These are phyloP conservation scores for Amphiprion ocellaris DNA, from an alignment of 2,113 vertebrate genomes.

Conservation along the genomic window DNA sequence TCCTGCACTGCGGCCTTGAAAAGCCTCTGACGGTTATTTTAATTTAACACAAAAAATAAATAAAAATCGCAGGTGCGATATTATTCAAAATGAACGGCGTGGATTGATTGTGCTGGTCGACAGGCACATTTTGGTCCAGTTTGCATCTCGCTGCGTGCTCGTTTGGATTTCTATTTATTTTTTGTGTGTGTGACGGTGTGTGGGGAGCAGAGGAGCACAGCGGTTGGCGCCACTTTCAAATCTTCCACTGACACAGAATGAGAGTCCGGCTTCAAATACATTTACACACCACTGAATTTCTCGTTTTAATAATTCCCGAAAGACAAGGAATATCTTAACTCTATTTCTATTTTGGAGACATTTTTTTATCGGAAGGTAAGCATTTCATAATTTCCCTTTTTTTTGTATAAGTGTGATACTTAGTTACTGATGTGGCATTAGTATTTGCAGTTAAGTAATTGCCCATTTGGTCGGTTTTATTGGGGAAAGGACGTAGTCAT, in stretches of 20 bases:
- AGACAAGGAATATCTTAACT: constrained; percentile 38
- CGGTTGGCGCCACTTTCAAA: constrained; percentile 85
- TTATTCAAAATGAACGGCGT: constrained; percentile 25
- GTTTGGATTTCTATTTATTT: constrained; percentile 76
- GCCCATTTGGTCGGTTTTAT: neutral
- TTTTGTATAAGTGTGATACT: neutral
- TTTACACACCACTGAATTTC: constrained; percentile 42
- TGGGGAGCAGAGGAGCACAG: constrained; percentile 51
- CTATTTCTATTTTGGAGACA: constrained; percentile 25
- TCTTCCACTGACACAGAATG: constrained; percentile 69
- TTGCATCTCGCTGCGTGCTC: constrained; percentile 36
- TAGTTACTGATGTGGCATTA: constrained; percentile 4
- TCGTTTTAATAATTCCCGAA: constrained; percentile 29
- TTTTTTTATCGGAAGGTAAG: constrained; percentile 67
- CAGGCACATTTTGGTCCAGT: constrained; percentile 51
- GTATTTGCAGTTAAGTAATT: neutral
- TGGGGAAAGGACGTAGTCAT: neutral
- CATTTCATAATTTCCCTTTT: neutral
- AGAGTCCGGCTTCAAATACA: constrained; percentile 67
- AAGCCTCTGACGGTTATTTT: constrained; percentile 69
- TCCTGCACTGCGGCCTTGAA: constrained; percentile 74
- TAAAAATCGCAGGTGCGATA: constrained; percentile 72
- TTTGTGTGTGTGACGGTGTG: constrained; percentile 61
- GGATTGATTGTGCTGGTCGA: constrained; percentile 4
- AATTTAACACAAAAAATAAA: constrained; percentile 78